Percentiles rank a stretch among this genome's conserved stretches.
Conservation (phyloP, 2,888 invertebrate genomes). For the Cephus rjabovi region DNA sequence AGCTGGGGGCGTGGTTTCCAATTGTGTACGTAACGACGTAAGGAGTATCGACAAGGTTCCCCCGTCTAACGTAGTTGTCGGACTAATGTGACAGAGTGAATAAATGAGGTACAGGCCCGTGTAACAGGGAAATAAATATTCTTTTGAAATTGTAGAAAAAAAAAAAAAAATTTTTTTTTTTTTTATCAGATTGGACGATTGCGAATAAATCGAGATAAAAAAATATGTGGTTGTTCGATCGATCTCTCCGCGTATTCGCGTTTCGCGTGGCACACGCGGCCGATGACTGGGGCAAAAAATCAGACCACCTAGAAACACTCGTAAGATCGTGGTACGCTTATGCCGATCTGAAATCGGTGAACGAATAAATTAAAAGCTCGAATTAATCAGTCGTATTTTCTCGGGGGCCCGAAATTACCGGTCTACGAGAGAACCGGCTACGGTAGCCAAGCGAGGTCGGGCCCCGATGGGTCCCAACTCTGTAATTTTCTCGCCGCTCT, state of each 20-base stretch:
- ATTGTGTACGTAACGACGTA: background rate
- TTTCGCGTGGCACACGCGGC: background rate
- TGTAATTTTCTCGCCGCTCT: constrained; percentile 60
- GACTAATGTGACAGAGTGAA: background rate
- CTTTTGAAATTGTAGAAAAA: background rate
- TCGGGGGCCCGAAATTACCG: constrained; percentile 51
- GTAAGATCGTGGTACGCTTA: background rate
- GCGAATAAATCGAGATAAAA: background rate
- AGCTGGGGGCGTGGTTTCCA: background rate
- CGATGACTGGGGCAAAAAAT: background rate
- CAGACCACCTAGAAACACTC: background rate
- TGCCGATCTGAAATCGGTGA: constrained; percentile 36
- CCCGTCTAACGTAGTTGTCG: background rate
- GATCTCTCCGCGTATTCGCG: background rate
- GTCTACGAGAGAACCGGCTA: constrained; percentile 36
- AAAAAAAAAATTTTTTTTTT: too few relatives aligned
- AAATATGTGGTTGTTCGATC: background rate
- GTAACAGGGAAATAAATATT: background rate
- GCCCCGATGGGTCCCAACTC: constrained; percentile 29
- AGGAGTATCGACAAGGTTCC: background rate
- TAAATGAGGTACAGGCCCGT: background rate
- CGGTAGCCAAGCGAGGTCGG: constrained; percentile 40
- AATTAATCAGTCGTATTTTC: constrained; percentile 47
- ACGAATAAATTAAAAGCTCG: constrained; percentile 57
- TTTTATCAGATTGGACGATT: background rate